These are phyloP conservation scores for Tetranychus truncatus DNA, from an alignment of 2,888 invertebrate species.

Conservation along the genomic window DNA sequence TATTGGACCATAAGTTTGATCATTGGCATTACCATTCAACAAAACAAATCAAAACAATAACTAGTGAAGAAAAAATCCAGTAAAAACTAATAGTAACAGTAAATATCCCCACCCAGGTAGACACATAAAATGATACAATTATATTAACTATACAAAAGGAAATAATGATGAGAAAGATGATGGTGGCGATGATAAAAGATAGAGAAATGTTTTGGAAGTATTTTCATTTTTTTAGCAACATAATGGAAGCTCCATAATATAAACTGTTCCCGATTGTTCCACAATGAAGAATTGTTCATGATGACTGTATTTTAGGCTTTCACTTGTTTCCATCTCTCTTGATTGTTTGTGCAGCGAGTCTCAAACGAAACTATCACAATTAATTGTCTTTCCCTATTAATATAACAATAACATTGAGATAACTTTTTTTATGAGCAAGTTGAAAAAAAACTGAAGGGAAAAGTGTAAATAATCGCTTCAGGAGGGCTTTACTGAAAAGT, in stretches of 20 bases:
- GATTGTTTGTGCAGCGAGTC: background rate
- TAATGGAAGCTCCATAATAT: background rate
- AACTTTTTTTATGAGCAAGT: background rate
- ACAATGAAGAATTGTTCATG: background rate
- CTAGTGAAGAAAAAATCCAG: background rate
- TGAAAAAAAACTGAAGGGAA: background rate
- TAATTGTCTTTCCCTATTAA: background rate
- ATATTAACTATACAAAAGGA: background rate
- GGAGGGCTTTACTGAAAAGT: background rate
- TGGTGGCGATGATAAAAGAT: background rate
- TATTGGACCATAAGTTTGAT: background rate
- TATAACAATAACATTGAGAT: background rate
- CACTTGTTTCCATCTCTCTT: background rate
- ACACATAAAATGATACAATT: background rate
- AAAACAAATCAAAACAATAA: background rate
- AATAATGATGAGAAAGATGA: background rate
- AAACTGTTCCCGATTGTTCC: background rate
- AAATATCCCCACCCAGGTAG: background rate
- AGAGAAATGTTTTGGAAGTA: background rate
- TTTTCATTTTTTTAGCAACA: background rate
- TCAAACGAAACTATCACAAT: background rate
- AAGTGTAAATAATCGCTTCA: background rate
- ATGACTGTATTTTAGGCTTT: background rate
- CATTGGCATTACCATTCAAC: background rate
- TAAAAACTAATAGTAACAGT: background rate